Percentiles rank a stretch among this genome's conserved stretches.
phyloP scores from a whole-genome alignment of 2,113 vertebrate species.

The Xiphophorus hellerii region DNA sequence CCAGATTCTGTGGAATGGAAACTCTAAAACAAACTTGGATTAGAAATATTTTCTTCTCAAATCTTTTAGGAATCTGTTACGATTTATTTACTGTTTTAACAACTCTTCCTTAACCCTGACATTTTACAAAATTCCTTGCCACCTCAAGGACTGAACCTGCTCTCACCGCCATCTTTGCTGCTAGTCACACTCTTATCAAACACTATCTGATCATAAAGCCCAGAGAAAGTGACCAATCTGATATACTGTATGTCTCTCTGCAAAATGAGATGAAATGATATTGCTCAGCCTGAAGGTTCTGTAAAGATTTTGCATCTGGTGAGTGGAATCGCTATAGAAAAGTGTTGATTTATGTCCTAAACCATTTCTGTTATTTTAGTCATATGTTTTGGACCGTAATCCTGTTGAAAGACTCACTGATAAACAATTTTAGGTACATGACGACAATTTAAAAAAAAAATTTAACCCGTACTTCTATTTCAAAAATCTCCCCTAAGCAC shows the following conservation, averaged over 20 bases:
- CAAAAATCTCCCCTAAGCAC: background rate
- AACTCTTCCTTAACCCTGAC: slow-evolving; percentile 22
- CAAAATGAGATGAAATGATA: slow-evolving; percentile 1
- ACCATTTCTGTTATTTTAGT: background rate
- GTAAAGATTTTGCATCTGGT: background rate
- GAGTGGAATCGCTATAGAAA: background rate
- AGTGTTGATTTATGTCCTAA: background rate
- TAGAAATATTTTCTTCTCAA: slow-evolving; percentile 8
- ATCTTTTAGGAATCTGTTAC: slow-evolving; percentile 29
- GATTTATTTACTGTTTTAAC: slow-evolving; percentile 2
- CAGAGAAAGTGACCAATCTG: slow-evolving; percentile 35
- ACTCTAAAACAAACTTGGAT: slow-evolving; percentile 37
- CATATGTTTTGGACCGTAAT: background rate
- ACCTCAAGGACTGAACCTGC: slow-evolving; percentile 28
- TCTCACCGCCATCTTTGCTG: slow-evolving; percentile 55
- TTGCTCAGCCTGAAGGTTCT: background rate
- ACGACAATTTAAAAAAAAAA: background rate
- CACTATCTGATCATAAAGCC: slow-evolving; percentile 50
- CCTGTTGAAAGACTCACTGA: background rate
- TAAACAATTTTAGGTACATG: background rate
- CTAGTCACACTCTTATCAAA: slow-evolving; percentile 56
- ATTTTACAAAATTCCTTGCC: slow-evolving; percentile 7
- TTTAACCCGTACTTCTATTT: background rate
- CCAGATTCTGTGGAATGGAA: slow-evolving; percentile 40
- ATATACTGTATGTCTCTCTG: slow-evolving; percentile 52